These are phyloP conservation scores for Scaptomyza parva DNA, from an alignment of 2,888 invertebrate species.

Conservation along the genomic window DNA sequence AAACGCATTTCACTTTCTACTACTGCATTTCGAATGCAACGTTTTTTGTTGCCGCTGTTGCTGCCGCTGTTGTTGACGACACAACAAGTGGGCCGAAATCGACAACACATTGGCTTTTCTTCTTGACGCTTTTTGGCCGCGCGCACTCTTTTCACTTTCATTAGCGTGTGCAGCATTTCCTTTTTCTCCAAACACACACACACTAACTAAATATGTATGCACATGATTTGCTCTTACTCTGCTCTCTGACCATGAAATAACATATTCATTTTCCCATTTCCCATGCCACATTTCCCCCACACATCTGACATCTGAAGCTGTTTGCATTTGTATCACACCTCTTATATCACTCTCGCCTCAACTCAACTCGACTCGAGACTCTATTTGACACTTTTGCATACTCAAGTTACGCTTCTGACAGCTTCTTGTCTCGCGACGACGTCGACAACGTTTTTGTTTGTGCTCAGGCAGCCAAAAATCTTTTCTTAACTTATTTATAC, in stretches of 20 bases:
- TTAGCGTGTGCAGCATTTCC: slow-evolving; percentile 55
- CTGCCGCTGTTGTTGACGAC: slow-evolving; percentile 26
- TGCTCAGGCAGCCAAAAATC: slow-evolving; percentile 55
- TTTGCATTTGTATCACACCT: slow-evolving; percentile 24
- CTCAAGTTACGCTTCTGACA: slow-evolving; percentile 20
- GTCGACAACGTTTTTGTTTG: slow-evolving; percentile 21
- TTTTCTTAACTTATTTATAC: slow-evolving; percentile 28
- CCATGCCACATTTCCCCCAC: slow-evolving; percentile 24
- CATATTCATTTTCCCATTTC: slow-evolving; percentile 37
- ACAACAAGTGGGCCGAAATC: slow-evolving; percentile 63
- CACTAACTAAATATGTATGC: background rate
- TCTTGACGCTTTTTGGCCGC: slow-evolving; percentile 52
- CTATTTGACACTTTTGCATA: slow-evolving; percentile 6
- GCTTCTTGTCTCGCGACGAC: slow-evolving; percentile 28
- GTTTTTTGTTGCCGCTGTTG: slow-evolving; percentile 41
- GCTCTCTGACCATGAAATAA: slow-evolving; percentile 46
- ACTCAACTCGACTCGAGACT: slow-evolving; percentile 11
- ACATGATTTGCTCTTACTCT: slow-evolving; percentile 9
- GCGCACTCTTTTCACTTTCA: slow-evolving; percentile 67
- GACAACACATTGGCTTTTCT: slow-evolving; percentile 50
- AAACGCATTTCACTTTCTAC: slow-evolving; percentile 79
- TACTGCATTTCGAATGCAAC: slow-evolving; percentile 74
- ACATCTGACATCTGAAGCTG: slow-evolving; percentile 33
- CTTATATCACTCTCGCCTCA: slow-evolving; percentile 28
- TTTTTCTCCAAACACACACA: slow-evolving; percentile 47